Conservation (phyloP, 2,113 vertebrate genomes). For the Mobula hypostoma region DNA sequence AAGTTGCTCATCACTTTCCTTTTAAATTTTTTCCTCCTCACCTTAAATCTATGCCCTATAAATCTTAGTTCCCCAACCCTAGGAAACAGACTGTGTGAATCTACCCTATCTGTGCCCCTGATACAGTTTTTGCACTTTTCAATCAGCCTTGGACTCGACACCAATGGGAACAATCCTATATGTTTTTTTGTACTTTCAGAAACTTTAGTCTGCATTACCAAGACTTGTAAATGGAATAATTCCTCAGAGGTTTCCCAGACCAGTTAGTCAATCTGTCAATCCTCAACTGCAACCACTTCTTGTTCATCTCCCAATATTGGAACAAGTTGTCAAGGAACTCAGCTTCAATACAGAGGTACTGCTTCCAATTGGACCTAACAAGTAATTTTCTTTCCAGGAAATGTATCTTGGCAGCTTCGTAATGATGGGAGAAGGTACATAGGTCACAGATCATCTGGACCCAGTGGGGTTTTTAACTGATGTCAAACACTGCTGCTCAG, state of each 20-base stretch:
- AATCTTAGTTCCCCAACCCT: too few species aligned
- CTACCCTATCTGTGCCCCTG: too few species aligned
- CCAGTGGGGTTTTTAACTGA: not conserved
- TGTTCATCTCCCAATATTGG: not conserved
- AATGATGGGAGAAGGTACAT: not conserved
- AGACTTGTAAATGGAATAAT: not conserved
- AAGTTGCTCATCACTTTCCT: too few species aligned
- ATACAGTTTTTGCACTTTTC: too few species aligned
- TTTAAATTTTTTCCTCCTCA: too few species aligned
- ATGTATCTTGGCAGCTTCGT: not conserved
- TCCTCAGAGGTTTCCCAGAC: not conserved
- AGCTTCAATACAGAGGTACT: not conserved
- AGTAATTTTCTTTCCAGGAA: not conserved
- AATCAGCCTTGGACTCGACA: not conserved
- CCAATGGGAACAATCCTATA: not conserved
- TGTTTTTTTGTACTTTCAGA: not conserved
- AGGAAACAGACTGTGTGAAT: too few species aligned
- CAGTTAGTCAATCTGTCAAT: not conserved
- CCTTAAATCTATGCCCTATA: too few species aligned
- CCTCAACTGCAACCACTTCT: not conserved
- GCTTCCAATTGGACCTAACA: not conserved
- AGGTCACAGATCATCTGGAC: not conserved
- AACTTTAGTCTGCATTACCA: not conserved
- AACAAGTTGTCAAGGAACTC: not conserved
- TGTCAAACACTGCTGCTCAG: not conserved